Base-by-base conservation (phyloP, 2,113 vertebrate species). In the Daphoenositta chrysoptera region DNA sequence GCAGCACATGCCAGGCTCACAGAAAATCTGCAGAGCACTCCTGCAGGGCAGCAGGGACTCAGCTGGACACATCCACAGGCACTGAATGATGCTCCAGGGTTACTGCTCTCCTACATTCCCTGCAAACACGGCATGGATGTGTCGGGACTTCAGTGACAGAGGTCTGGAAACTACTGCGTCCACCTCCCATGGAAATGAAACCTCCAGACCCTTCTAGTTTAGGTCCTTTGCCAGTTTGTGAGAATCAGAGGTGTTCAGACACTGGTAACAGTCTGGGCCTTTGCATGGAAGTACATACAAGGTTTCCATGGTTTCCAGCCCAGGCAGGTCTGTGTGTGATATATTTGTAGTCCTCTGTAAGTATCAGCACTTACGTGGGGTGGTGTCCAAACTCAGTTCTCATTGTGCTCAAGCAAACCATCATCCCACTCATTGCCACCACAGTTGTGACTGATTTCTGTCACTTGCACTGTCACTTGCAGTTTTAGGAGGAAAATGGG, bases 61-160 rank as follows among this genome's bases (percentile, higher is more conserved):
- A 68, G 61, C 50, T 14, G 4, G n/a, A 23, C 10, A 11, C 63
- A 33, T 15, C 40, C 9, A 7, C 3, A 42, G 61, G 14, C 42
- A 66, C 5, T 7, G 37, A 58, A 39, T 0, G 0, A 16, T 81
- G 28, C 7, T 24, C 42, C 39, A 18, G 28, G 39, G 20, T 4
- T 48, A 15, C 44, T 4, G 1, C 22, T 45, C 23, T 19, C 14
- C 0, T 2, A 1, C 35, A 60, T 40, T 54, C n/a, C 80, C 47
- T 33, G 27, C 65, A 78, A 77, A 47, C 15, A 23, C 37, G 56
- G 7, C 1, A 1, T 8, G 37, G 27, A 37, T 51, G 8, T 11
- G 37, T 35, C 0, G 0, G 42, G 22, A 56, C 21, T 47, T 56
- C 6, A n/a, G 69, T 51, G 37, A 39, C 54, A 65, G n/a, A 60